Evolutionary conservation across 2,888 invertebrate species (phyloP).

Genomic region (Rosalia funebris): DNA sequence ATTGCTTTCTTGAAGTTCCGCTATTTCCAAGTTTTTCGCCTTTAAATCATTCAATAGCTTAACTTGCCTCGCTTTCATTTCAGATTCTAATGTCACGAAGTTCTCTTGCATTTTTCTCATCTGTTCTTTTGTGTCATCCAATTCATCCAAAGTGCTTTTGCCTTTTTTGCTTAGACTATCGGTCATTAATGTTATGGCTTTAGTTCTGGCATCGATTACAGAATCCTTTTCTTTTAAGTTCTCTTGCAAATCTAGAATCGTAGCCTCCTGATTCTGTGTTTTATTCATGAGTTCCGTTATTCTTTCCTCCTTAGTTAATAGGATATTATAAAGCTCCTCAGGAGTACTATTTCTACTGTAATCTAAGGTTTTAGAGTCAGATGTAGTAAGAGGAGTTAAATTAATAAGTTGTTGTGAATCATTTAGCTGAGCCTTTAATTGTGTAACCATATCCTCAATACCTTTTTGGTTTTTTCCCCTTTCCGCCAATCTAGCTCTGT

Average conservation of each 20-base stretch:
- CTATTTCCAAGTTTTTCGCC: constrained; percentile 53
- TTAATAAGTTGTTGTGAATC: constrained; percentile 63
- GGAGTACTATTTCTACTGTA: constrained; percentile 57
- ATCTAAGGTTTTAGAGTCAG: constrained; percentile 54
- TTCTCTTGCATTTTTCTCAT: constrained; percentile 84
- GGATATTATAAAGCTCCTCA: constrained; percentile 61
- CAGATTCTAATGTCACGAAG: constrained; percentile 75
- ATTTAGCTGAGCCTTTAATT: constrained; percentile 67
- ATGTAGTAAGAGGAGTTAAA: constrained; percentile 53
- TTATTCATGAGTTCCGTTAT: constrained; percentile 74
- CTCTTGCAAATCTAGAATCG: constrained; percentile 84
- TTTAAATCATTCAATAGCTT: constrained; percentile 53
- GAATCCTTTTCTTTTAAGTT: constrained; percentile 84
- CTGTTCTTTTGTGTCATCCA: constrained; percentile 83
- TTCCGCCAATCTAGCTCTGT: constrained; percentile 65
- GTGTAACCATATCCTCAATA: constrained; percentile 67
- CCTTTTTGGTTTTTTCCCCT: constrained; percentile 66
- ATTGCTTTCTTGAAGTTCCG: constrained; percentile 49
- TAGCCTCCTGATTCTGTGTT: constrained; percentile 79
- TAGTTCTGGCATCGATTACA: constrained; percentile 83
- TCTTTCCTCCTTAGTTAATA: constrained; percentile 72
- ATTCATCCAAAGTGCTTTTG: constrained; percentile 75
- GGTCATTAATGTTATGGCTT: constrained; percentile 80
- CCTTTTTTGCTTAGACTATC: constrained; percentile 77
- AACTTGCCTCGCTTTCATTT: constrained; percentile 71